These are phyloP conservation scores for Mustela nigripes DNA, from an alignment of 2,113 vertebrate genomes.

Conservation along the genomic window DNA sequence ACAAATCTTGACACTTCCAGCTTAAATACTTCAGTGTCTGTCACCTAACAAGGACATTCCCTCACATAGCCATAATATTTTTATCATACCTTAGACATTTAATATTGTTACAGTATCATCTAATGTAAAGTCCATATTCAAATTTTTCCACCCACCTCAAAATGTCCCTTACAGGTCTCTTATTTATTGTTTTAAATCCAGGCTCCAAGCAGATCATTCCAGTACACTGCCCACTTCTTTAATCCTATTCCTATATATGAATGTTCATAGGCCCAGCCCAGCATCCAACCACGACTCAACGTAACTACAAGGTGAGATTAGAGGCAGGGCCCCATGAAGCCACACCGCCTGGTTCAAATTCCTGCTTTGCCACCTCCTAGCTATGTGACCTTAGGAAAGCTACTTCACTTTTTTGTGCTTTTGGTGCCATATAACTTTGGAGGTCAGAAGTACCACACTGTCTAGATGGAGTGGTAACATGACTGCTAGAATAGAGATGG, in stretches of 20 bases:
- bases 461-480: background rate
- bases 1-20: background rate
- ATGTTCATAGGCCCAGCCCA: background rate
- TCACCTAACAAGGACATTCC: background rate
- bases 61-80: constrained; percentile 15
- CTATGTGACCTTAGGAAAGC: background rate
- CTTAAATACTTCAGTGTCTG: background rate
- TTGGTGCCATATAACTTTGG: background rate
- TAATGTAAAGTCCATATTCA: background rate
- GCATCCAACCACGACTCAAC: background rate
- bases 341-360: background rate
- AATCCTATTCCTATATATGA: background rate
- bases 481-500: background rate
- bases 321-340: background rate
- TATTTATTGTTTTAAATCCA: constrained; percentile 38
- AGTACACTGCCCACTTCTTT: background rate
- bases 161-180: constrained; percentile 1
- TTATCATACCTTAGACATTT: constrained; percentile 13
- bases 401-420: constrained; percentile 26
- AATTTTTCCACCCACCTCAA: constrained; percentile 6
- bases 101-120: constrained; percentile 21
- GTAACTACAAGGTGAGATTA: background rate
- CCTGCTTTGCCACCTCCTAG: background rate
- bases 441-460: background rate
- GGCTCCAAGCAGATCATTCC: constrained; percentile 17